These are phyloP conservation scores for Macquaria australasica DNA, from an alignment of 2,113 vertebrate genomes.

Conservation along the genomic window DNA sequence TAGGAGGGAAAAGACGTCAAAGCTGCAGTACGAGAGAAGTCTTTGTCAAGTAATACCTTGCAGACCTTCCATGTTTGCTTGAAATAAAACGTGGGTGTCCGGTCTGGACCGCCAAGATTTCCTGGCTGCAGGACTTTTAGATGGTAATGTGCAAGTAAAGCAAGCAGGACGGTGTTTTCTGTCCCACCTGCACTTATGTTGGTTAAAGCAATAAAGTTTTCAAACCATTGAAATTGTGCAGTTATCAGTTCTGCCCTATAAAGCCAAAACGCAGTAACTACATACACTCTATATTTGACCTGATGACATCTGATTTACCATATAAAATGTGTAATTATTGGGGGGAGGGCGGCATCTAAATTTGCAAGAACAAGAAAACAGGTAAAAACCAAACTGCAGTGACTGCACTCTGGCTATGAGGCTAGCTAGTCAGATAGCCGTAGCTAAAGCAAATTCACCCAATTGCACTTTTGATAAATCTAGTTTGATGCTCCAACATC, in stretches of 20 bases:
- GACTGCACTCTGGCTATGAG: neutral
- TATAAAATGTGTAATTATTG: neutral
- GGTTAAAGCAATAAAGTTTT: neutral
- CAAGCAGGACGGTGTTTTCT: neutral
- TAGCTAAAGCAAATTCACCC: neutral
- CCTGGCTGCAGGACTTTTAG: neutral
- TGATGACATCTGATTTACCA: neutral
- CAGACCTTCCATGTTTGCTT: slow-evolving; percentile 48
- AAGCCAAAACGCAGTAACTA: too few species aligned
- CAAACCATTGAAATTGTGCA: neutral
- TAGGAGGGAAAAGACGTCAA: slow-evolving; percentile 51
- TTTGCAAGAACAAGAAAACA: too few species aligned
- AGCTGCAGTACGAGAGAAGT: slow-evolving; percentile 1
- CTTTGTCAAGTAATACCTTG: slow-evolving; percentile 37
- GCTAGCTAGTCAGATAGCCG: neutral
- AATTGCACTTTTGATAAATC: neutral
- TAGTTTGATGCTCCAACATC: neutral
- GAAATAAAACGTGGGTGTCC: neutral
- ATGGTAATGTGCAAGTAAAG: neutral
- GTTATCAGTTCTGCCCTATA: neutral
- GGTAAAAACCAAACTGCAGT: neutral
- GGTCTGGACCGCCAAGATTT: neutral
- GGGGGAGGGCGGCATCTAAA: too few species aligned
- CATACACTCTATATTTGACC: neutral
- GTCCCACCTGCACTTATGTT: neutral